phyloP scores from a whole-genome alignment of 2,113 vertebrate genomes.

The Phalacrocorax brasilianus region DNA sequence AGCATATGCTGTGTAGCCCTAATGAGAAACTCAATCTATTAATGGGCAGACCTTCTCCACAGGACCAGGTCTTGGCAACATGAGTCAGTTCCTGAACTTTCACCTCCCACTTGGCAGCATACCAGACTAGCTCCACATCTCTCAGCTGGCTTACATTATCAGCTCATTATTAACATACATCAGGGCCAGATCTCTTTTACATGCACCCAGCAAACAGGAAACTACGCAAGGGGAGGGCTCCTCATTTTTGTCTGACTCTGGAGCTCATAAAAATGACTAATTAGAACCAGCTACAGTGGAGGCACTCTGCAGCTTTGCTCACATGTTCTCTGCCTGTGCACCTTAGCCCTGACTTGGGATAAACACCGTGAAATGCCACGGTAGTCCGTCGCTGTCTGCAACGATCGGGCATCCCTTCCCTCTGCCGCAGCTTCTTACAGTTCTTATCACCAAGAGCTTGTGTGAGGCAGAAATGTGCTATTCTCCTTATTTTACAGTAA shows the following conservation, averaged over 20 bases:
- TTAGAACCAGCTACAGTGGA: slow-evolving; percentile 48
- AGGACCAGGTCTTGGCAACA: slow-evolving; percentile 60
- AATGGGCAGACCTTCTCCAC: slow-evolving; percentile 55
- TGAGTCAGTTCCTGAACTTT: slow-evolving; percentile 67
- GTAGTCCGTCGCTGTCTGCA: background rate
- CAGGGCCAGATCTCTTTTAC: slow-evolving; percentile 60
- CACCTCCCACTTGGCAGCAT: slow-evolving; percentile 60
- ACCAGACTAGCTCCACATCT: slow-evolving; percentile 58
- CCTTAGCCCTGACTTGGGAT: background rate
- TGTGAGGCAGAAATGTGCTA: background rate
- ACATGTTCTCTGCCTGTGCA: background rate
- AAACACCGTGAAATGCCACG: background rate
- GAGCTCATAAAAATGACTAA: slow-evolving; percentile 68
- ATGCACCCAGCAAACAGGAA: slow-evolving; percentile 67
- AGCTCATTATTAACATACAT: slow-evolving; percentile 70
- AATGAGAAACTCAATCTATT: slow-evolving; percentile 68
- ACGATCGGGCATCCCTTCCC: background rate
- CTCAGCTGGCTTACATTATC: slow-evolving; percentile 71
- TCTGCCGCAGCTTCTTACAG: background rate
- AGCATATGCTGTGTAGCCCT: slow-evolving; percentile 42
- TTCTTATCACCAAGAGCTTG: background rate
- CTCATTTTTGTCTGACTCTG: slow-evolving; percentile 60
- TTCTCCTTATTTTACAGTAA: background rate
- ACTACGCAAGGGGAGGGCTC: slow-evolving; percentile 58
- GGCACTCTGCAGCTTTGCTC: background rate